Evolutionary conservation across 2,113 vertebrate genomes (phyloP).

Genomic region (Ciconia maguari): DNA sequence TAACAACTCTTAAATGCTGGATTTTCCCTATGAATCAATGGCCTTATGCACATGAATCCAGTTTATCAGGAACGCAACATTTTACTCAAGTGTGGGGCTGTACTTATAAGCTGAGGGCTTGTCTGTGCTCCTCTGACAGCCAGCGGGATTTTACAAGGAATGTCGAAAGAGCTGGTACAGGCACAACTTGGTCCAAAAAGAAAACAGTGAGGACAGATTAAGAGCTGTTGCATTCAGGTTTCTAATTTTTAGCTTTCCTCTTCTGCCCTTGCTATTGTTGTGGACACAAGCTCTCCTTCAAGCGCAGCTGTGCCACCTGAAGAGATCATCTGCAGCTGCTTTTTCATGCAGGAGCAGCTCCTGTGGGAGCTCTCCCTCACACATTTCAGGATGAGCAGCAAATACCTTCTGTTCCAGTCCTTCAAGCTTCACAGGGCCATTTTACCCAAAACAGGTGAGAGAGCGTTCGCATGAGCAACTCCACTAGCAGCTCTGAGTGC

Average conservation of each 20-base stretch:
- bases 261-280: neutral
- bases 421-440: neutral
- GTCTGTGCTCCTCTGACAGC: neutral
- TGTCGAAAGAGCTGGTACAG: neutral
- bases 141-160: neutral
- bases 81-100: neutral
- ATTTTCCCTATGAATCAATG: neutral
- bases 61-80: neutral
- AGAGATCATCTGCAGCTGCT: neutral
- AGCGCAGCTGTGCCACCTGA: slow-evolving; percentile 13
- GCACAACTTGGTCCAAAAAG: neutral
- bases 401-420: neutral
- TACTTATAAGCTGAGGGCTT: neutral
- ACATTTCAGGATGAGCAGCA: neutral
- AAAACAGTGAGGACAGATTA: neutral
- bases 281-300: neutral
- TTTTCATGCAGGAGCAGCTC: neutral
- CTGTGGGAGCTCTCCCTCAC: neutral
- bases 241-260: neutral
- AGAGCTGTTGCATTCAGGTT: neutral
- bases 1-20: neutral
- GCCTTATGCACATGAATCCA: neutral
- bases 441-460: neutral
- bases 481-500: neutral
- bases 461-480: neutral